phyloP scores from a whole-genome alignment of 2,113 vertebrate species.

The Carettochelys insculpta region DNA sequence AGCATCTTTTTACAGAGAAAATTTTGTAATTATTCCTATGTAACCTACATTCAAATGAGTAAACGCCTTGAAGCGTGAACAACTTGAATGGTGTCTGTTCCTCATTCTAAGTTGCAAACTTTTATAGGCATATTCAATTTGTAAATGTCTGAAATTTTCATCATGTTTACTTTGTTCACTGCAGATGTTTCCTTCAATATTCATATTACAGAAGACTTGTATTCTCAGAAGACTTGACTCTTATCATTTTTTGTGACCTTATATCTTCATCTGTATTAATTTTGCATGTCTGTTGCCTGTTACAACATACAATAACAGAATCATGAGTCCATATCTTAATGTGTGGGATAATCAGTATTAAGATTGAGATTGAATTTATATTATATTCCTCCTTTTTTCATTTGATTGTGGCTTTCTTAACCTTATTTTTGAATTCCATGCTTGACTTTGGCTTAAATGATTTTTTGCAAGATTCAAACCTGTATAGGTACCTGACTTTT shows the following conservation, averaged over 20 bases:
- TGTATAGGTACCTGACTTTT: background rate
- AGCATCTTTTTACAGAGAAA: background rate
- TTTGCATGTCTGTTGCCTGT: background rate
- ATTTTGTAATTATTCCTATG: background rate
- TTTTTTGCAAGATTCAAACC: background rate
- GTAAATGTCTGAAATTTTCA: background rate
- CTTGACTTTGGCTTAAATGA: background rate
- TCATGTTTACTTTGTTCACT: background rate
- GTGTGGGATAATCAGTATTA: background rate
- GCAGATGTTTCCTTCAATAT: background rate
- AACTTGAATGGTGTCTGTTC: background rate
- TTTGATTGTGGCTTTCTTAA: background rate
- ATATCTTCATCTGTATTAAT: background rate
- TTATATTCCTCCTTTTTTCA: background rate
- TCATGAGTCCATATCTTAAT: background rate
- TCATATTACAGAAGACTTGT: background rate
- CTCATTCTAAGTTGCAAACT: background rate
- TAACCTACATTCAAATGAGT: background rate
- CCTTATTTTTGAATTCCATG: background rate
- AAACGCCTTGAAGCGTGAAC: background rate
- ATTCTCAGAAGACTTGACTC: background rate
- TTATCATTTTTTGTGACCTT: background rate
- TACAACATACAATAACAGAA: background rate
- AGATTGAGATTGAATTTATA: background rate
- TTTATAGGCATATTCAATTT: background rate